These are phyloP conservation scores for Tokudaia tokunoshimensis DNA, from an alignment of 2,797 vertebrate genomes.

Conservation along the genomic window DNA sequence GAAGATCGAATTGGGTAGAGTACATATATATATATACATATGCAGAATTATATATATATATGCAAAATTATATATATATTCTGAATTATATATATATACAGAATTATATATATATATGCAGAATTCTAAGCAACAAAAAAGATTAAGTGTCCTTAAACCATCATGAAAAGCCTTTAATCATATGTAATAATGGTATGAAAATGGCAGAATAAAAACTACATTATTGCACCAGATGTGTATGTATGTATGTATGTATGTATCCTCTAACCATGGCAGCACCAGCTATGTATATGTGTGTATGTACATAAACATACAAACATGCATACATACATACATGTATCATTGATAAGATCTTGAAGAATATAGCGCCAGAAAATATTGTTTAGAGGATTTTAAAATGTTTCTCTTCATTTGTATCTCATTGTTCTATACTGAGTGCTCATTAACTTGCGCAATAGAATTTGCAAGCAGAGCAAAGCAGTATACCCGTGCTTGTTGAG, in stretches of 20 bases:
- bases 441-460: background rate
- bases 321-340: background rate
- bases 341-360: background rate
- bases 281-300: background rate
- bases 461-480: background rate
- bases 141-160: background rate
- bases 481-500: conserved; percentile 29
- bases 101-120: background rate
- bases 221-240: background rate
- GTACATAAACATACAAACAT: no score
- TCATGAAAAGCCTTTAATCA: background rate
- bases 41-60: no score
- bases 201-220: conserved; percentile 11
- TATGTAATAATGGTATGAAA: background rate
- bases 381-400: background rate
- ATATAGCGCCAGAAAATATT: conserved; percentile 1
- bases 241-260: no score
- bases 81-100: no score
- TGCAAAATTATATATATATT: no score
- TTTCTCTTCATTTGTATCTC: background rate
- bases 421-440: background rate
- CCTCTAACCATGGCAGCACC: no score
- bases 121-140: background rate
- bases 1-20: background rate
- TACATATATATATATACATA: background rate